Conservation (phyloP, 2,113 vertebrate species). For the Albula goreensis region DNA sequence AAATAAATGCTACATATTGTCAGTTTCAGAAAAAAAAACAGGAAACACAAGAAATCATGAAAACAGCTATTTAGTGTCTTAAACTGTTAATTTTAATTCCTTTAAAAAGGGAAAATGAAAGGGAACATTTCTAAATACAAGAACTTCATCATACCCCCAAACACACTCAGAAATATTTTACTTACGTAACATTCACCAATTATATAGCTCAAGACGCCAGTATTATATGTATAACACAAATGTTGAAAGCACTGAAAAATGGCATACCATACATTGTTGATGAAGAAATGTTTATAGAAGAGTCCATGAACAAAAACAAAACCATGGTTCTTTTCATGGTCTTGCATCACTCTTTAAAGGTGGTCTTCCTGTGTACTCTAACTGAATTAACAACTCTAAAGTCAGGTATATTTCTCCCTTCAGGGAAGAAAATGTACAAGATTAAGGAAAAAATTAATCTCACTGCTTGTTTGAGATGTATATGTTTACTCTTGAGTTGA, state of each 20-base stretch:
- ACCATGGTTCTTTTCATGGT: background rate
- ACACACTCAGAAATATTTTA: background rate
- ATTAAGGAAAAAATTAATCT: no score
- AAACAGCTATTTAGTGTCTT: background rate
- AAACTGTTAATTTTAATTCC: background rate
- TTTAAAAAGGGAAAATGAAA: background rate
- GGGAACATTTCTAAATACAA: background rate
- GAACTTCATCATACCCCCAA: background rate
- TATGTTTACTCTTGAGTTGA: background rate
- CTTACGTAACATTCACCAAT: background rate
- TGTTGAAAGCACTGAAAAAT: background rate
- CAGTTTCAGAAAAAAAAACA: background rate
- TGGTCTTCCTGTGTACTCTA: no score
- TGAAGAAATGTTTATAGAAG: background rate
- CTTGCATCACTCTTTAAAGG: background rate
- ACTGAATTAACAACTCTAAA: no score
- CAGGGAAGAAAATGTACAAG: no score
- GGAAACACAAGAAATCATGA: background rate
- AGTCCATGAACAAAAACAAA: background rate
- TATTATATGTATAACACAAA: background rate
- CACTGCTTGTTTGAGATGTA: background rate
- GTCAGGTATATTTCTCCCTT: no score
- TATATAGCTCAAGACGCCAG: background rate
- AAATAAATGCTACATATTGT: background rate
- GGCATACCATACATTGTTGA: background rate